Evolutionary conservation across 2,113 vertebrate genomes (phyloP).

Genomic region (Podocnemis expansa): DNA sequence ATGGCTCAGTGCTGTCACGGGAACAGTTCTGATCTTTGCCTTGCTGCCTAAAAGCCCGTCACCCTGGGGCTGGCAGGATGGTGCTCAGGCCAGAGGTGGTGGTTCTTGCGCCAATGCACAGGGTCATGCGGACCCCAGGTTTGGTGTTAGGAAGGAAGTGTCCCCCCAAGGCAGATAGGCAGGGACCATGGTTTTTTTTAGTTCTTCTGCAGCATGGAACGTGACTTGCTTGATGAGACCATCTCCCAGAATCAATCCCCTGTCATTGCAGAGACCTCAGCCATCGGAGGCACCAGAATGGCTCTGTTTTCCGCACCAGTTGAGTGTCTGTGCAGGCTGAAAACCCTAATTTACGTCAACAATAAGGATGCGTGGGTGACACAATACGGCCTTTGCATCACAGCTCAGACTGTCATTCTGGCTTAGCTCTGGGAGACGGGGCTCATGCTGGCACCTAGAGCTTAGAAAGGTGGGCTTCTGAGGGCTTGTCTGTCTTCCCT

Average conservation of each 20-base stretch:
- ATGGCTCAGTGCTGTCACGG: not conserved
- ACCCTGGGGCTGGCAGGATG: not conserved
- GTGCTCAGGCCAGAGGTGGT: not conserved
- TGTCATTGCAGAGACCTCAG: not conserved
- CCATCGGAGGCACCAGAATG: not conserved
- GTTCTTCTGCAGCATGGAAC: not conserved
- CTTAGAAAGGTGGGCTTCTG: not conserved
- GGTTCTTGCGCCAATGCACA: not conserved
- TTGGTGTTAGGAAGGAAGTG: not conserved
- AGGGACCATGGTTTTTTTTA: not conserved
- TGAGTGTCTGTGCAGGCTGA: too few relatives aligned
- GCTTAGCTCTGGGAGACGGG: not conserved
- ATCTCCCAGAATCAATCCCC: not conserved
- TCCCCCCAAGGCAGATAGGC: not conserved
- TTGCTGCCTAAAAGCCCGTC: not conserved
- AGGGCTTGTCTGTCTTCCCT: not conserved
- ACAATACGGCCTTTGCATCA: too few relatives aligned
- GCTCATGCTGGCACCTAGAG: not conserved
- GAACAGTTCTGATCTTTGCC: not conserved
- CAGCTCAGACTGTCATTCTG: not conserved
- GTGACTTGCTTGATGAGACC: not conserved
- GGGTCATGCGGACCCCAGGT: not conserved
- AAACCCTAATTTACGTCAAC: not conserved
- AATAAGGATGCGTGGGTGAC: not conserved
- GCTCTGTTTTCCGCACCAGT: too few relatives aligned